Evolutionary conservation across 2,888 invertebrate genomes (phyloP).

Genomic region (Caenorhabditis angaria): DNA sequence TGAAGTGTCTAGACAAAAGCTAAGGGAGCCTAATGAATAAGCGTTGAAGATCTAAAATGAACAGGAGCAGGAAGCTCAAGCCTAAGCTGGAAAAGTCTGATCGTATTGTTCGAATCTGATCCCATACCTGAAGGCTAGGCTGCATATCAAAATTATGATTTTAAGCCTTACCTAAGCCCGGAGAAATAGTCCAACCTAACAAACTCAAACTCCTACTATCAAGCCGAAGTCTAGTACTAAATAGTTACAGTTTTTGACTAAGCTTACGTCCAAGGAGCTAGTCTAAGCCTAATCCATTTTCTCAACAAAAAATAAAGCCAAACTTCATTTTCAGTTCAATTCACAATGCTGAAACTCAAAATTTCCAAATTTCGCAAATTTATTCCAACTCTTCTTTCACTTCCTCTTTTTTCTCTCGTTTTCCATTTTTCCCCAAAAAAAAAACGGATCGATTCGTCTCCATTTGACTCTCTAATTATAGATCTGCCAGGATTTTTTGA

Average conservation of each 20-base stretch:
- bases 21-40: no score
- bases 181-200: no score
- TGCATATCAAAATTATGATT: no score
- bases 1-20: no score
- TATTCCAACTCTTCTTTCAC: constrained; percentile 11
- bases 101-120: no score
- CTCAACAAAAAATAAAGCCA: background rate
- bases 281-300: background rate
- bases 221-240: background rate
- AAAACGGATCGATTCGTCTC: background rate
- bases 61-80: no score
- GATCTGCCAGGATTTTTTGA: background rate
- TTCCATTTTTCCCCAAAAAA: constrained; percentile 5
- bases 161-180: no score
- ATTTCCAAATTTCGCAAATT: constrained; percentile 10
- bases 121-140: no score
- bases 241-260: background rate
- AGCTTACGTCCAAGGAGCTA: background rate
- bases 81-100: no score
- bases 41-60: no score
- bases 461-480: constrained; percentile 1
- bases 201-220: background rate
- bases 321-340: background rate
- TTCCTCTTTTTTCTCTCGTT: background rate
- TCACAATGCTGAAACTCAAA: background rate